phyloP scores from a whole-genome alignment of 1,140 invertebrate species.

The Drosophila parabipectinata region DNA sequence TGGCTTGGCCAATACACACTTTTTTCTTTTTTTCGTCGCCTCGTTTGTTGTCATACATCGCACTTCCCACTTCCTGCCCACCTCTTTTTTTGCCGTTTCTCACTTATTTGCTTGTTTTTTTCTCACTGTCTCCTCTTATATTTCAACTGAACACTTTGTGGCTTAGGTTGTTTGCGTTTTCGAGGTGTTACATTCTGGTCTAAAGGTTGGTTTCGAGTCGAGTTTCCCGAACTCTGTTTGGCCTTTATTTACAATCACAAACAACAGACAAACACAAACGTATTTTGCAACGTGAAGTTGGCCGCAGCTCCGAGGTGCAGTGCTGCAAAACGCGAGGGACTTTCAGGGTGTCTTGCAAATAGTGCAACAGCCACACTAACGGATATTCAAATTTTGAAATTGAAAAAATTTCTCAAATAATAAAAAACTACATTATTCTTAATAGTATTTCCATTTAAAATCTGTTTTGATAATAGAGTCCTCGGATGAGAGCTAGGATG shows the following conservation, averaged over 20 bases:
- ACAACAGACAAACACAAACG: constrained; percentile 26
- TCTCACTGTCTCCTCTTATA: constrained; percentile 9
- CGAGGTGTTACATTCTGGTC: constrained; percentile 33
- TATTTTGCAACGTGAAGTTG: constrained; percentile 39
- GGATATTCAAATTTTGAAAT: not conserved
- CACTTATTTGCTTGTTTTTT: not conserved
- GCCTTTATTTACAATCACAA: constrained; percentile 53
- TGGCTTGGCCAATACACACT: constrained; percentile 45
- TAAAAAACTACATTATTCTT: not conserved
- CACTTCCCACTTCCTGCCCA: constrained; percentile 39
- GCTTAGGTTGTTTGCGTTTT: constrained; percentile 10
- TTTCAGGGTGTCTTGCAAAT: not conserved
- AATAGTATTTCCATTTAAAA: too few relatives aligned
- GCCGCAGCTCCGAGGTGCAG: constrained; percentile 7
- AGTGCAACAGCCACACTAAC: not conserved
- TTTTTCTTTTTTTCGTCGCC: constrained; percentile 17
- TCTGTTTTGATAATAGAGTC: too few relatives aligned
- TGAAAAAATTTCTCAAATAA: not conserved
- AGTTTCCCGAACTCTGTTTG: constrained; percentile 26
- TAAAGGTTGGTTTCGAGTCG: constrained; percentile 29
- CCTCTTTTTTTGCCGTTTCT: not conserved
- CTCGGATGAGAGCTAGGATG: too few relatives aligned
- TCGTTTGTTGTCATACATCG: constrained; percentile 36
- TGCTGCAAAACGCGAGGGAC: not conserved
- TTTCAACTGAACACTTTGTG: constrained; percentile 35